Conservation (phyloP, 2,797 vertebrate genomes). For the Remorina albescens region DNA sequence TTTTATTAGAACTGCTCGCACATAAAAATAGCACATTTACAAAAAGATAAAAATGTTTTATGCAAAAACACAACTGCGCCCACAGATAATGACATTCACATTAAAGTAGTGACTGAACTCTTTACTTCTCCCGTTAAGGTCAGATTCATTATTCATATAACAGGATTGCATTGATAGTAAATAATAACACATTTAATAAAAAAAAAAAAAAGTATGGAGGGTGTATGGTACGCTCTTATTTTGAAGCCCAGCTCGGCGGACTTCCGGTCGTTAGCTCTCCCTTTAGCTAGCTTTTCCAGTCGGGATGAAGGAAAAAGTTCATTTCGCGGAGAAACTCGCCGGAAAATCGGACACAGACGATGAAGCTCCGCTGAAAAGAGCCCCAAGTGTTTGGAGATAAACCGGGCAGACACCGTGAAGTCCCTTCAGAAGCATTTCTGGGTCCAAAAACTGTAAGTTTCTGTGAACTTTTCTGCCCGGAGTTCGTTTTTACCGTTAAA, state of each 20-base stretch:
- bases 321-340: slow-evolving; percentile 42
- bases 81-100: no score
- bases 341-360: slow-evolving; percentile 36
- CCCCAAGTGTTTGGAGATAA: slow-evolving; percentile 14
- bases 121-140: not conserved
- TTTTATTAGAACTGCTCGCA: no score
- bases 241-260: not conserved
- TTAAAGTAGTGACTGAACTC: not conserved
- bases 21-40: no score
- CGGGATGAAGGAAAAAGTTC: slow-evolving; percentile 54
- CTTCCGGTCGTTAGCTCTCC: not conserved
- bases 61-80: not conserved
- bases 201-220: not conserved
- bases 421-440: not conserved
- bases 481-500: slow-evolving; percentile 3
- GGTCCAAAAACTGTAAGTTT: slow-evolving; percentile 66
- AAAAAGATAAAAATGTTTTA: no score
- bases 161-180: not conserved
- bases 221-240: slow-evolving; percentile 54
- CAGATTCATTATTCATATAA: not conserved
- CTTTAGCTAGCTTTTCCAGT: slow-evolving; percentile 9
- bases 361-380: slow-evolving; percentile 54
- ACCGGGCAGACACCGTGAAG: not conserved
- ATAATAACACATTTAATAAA: not conserved
- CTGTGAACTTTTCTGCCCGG: slow-evolving; percentile 7